Percentiles rank a stretch among this genome's conserved stretches.
These are phyloP conservation scores for Agrotis exclamationis DNA, from an alignment of 2,888 invertebrate species.

Conservation along the genomic window DNA sequence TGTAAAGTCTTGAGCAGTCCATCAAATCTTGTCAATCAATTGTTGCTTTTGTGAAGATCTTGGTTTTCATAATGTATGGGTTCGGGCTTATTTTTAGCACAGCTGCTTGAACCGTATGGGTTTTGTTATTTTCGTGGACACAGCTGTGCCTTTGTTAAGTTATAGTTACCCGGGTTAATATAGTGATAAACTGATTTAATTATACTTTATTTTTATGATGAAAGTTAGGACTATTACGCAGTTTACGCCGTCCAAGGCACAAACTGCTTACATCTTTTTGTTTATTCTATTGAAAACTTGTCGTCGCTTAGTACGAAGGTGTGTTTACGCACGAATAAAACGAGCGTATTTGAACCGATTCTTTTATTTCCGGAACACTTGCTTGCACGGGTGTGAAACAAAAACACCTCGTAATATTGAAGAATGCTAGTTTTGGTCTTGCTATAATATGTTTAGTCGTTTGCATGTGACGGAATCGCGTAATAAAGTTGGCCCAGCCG, in stretches of 20 bases:
- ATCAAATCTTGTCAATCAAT: constrained; percentile 52
- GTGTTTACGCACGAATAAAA: constrained; percentile 70
- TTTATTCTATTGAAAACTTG: constrained; percentile 33
- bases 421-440: constrained; percentile 16
- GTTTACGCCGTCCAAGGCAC: background rate
- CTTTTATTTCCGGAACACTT: constrained; percentile 65
- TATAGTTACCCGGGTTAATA: background rate
- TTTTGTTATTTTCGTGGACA: constrained; percentile 23
- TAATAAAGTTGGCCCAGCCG: constrained; percentile 80
- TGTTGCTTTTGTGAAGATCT: constrained; percentile 40
- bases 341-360: constrained; percentile 62
- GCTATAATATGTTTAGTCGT: constrained; percentile 62
- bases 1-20: constrained; percentile 52
- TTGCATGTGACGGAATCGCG: constrained; percentile 76
- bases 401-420: constrained; percentile 58
- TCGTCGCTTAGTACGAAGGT: constrained; percentile 43
- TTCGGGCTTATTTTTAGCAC: constrained; percentile 8
- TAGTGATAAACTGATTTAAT: constrained; percentile 8
- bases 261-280: background rate
- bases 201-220: background rate
- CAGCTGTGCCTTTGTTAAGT: constrained; percentile 30
- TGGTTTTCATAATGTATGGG: constrained; percentile 18
- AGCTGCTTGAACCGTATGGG: constrained; percentile 32
- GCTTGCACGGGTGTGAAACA: constrained; percentile 64
- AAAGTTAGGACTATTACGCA: background rate